These are phyloP conservation scores for Laticauda laticaudata DNA, from an alignment of 2,113 vertebrate species.

Conservation along the genomic window DNA sequence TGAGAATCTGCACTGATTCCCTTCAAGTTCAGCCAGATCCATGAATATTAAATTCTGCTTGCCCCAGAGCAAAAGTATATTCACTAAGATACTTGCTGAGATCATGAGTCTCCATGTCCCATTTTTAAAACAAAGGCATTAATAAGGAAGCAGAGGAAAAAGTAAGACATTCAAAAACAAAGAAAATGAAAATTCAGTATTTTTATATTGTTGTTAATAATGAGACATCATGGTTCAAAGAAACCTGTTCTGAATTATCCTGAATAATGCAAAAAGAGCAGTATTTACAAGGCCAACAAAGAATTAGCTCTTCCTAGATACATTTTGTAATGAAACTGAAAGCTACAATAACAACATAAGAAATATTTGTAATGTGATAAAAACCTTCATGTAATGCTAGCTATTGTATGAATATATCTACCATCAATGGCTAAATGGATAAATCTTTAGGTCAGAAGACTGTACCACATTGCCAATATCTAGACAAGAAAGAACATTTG, in stretches of 20 bases:
- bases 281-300: constrained; percentile 26
- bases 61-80: constrained; percentile 79
- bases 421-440: neutral
- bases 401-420: neutral
- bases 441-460: neutral
- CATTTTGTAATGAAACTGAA: constrained; percentile 20
- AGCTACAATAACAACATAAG: neutral
- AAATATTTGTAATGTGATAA: constrained; percentile 27
- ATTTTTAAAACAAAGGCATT: constrained; percentile 76
- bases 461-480: neutral
- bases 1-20: constrained; percentile 72
- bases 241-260: constrained; percentile 42
- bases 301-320: constrained; percentile 38
- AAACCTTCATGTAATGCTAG: neutral
- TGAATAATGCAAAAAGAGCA: constrained; percentile 58
- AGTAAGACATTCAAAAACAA: constrained; percentile 61
- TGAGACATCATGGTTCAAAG: constrained; percentile 58
- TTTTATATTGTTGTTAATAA: constrained; percentile 50
- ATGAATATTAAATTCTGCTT: constrained; percentile 79
- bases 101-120: constrained; percentile 74
- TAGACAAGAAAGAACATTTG: neutral
- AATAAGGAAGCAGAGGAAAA: constrained; percentile 69
- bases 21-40: constrained; percentile 69
- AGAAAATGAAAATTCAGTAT: constrained; percentile 57
- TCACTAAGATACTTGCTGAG: constrained; percentile 79